Evolutionary conservation across 2,113 vertebrate genomes (phyloP), one percentile per base, ranked within the genome.

Genomic region (Fregetta grallaria): DNA sequence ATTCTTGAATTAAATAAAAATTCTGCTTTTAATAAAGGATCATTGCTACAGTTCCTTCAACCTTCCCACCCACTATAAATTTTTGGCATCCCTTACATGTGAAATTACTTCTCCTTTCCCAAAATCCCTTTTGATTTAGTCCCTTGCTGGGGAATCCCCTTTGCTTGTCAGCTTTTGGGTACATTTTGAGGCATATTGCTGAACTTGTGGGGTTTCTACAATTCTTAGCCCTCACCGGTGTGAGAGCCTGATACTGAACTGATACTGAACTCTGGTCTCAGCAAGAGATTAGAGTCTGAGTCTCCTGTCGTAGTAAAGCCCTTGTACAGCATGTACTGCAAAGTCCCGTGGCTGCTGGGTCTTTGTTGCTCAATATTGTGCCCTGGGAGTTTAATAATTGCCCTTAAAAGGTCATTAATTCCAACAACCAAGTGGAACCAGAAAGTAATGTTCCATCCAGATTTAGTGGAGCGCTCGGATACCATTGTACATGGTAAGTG

Each of bases 381-480:
- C 30, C 19, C 86, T 74, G 40, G 45, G 20, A 47, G 16, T 40
- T 89, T 25, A 52, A 38, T 7, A 45, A 65, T 17, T 44, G 27
- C 16, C 21, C n/a, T 82, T 82, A 49, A 50, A 75, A 88, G 30
- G 9, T 23, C 2, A 11, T 79, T n/a, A 22, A 8, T 53, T 52
- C 45, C 40, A 62, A 71, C 20, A 38, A 14, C 32, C 25, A 68
- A 34, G 30, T 49, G 58, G 36, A 12, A 53, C 5, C 17, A 56
- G n/a, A 50, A 89, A 67, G 36, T 29, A 10, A 21, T 56, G 47
- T 56, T 80, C 25, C 74, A 63, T 9, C 4, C 32, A 47, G 40
- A 15, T 73, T 65, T 29, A 42, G 21, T 6, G 40, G 20, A 56
- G 59, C 0, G 0, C 13, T 56, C 4, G 1, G 50, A 7, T 44